Evolutionary conservation across 2,888 invertebrate species (phyloP).

Genomic region (Timema cristinae): DNA sequence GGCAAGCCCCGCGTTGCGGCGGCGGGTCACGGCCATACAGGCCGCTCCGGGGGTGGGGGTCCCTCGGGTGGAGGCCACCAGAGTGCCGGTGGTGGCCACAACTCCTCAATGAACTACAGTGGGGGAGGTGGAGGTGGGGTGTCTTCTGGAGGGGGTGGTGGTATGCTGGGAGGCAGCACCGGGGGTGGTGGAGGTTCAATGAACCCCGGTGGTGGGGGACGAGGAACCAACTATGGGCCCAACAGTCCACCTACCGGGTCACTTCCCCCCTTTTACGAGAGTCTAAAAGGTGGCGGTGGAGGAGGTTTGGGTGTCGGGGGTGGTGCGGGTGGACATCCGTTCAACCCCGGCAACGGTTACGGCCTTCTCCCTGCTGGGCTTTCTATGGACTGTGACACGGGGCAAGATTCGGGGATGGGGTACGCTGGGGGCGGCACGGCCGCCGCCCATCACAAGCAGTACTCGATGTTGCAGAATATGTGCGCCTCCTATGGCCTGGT

Average conservation of each 20-base stretch:
- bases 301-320: constrained; percentile 48
- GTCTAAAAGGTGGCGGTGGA: constrained; percentile 64
- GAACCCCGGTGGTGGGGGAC: constrained; percentile 39
- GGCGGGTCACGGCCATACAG: constrained; percentile 41
- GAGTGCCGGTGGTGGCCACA: constrained; percentile 45
- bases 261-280: constrained; percentile 85
- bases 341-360: constrained; percentile 53
- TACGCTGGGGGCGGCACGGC: constrained; percentile 22
- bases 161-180: constrained; percentile 38
- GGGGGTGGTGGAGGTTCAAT: constrained; percentile 56
- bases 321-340: constrained; percentile 47
- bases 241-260: constrained; percentile 85
- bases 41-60: constrained; percentile 54
- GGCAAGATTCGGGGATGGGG: constrained; percentile 45
- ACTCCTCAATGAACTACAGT: constrained; percentile 20
- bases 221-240: constrained; percentile 67
- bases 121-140: constrained; percentile 50
- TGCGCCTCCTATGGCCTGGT: constrained; percentile 71
- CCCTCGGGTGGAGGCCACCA: constrained; percentile 39
- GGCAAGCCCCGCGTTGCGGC: constrained; percentile 41
- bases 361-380: constrained; percentile 64
- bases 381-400: constrained; percentile 73
- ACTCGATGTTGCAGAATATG: constrained; percentile 71
- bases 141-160: constrained; percentile 36
- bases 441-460: constrained; percentile 53